phyloP scores from a whole-genome alignment of 2,797 vertebrate species.

The Hippocampus kuda region DNA sequence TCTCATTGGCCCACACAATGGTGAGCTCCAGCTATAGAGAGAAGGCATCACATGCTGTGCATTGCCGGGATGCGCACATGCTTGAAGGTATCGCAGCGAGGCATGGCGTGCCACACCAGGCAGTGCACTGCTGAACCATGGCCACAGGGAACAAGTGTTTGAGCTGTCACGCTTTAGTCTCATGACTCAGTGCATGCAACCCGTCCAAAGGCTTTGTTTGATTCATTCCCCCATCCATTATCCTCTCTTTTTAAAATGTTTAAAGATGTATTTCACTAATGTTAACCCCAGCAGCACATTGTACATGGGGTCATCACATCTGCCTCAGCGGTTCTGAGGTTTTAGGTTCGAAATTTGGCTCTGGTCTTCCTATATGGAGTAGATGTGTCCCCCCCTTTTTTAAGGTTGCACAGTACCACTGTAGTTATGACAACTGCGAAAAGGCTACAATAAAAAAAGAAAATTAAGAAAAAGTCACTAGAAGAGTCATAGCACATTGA shows the following conservation, averaged over 20 bases:
- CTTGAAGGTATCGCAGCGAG: conserved; percentile 15
- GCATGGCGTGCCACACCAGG: conserved; percentile 8
- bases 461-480: conserved; percentile 8
- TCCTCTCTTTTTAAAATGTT: background rate
- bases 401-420: background rate
- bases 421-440: background rate
- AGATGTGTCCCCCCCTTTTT: background rate
- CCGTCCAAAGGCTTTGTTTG: background rate
- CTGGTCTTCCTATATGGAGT: no score
- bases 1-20: conserved; percentile 13
- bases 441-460: conserved; percentile 5
- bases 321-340: background rate
- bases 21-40: conserved; percentile 20
- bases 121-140: conserved; percentile 24
- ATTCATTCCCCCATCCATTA: background rate
- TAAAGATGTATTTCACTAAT: background rate
- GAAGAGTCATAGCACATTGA: conserved; percentile 25
- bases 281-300: background rate
- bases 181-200: conserved; percentile 36
- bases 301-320: background rate
- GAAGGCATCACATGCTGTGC: conserved; percentile 25
- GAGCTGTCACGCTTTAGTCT: conserved; percentile 48
- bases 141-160: conserved; percentile 28
- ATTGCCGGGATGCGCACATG: conserved; percentile 15
- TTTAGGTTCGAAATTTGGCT: no score